phyloP scores from a whole-genome alignment of 2,888 invertebrate species.

The Elegia similella region DNA sequence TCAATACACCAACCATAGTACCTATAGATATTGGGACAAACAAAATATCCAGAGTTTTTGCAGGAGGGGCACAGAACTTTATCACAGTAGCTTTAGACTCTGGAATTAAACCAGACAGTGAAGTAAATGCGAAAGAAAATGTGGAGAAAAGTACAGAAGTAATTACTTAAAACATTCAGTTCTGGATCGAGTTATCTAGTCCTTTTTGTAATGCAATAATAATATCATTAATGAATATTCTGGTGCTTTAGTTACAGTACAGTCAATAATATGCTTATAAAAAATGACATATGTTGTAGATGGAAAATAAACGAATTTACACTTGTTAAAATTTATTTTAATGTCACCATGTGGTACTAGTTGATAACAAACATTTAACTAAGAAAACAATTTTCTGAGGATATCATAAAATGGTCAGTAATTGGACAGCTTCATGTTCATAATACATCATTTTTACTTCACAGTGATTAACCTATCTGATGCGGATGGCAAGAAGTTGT shows the following conservation, averaged over 20 bases:
- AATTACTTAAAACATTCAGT: not conserved
- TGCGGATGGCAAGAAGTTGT: not conserved
- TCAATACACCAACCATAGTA: conserved; percentile 56
- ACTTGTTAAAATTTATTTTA: conserved; percentile 4
- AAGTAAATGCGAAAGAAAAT: not conserved
- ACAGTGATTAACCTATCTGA: not conserved
- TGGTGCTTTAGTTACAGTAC: conserved; percentile 11
- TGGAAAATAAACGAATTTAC: not conserved
- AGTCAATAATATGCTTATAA: no score
- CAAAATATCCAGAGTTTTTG: conserved; percentile 54
- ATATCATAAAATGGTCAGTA: no score
- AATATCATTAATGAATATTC: not conserved
- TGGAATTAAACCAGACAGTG: conserved; percentile 12
- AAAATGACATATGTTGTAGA: not conserved
- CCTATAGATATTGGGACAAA: conserved; percentile 39
- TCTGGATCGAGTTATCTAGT: not conserved
- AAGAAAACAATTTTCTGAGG: no score
- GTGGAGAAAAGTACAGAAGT: not conserved
- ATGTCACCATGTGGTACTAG: not conserved
- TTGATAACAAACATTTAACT: not conserved
- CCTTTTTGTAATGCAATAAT: conserved; percentile 13
- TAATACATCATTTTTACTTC: no score
- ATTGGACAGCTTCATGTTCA: no score
- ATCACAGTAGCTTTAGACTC: conserved; percentile 37
- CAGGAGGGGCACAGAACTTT: conserved; percentile 74